Conservation (phyloP, 53 echinoderm and acorn worm genomes). For the Zoroaster sp. region DNA sequence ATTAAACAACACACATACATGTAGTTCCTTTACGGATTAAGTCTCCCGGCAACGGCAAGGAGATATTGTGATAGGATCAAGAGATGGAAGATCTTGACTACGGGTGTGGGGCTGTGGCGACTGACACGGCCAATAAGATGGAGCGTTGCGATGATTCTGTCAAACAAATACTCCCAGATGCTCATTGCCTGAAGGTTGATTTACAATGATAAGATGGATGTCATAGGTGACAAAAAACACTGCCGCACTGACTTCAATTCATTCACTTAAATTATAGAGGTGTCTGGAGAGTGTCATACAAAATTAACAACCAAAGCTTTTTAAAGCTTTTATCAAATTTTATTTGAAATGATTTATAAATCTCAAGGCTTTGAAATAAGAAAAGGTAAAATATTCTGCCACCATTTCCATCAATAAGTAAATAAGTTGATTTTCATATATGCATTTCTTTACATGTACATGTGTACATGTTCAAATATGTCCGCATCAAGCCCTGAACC, state of each 20-base stretch:
- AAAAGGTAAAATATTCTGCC: no score
- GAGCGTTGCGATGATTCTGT: background rate
- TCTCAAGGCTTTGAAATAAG: no score
- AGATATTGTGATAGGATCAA: conserved; percentile 50
- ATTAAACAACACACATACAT: conserved; percentile 11
- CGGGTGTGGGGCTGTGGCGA: background rate
- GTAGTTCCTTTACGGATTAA: background rate
- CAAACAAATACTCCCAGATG: conserved; percentile 2
- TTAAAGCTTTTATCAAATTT: no score
- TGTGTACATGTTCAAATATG: no score
- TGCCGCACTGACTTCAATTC: background rate
- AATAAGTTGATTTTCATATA: no score
- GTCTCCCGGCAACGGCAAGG: conserved; percentile 15
- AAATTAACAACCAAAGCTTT: no score
- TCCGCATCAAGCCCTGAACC: no score
- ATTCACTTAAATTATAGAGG: background rate
- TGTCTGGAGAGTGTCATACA: no score
- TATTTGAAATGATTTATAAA: no score
- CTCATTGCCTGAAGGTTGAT: background rate
- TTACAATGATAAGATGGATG: conserved; percentile 11
- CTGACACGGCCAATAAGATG: background rate
- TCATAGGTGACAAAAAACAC: background rate
- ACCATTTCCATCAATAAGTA: no score
- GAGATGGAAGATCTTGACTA: background rate
- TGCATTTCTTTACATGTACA: no score